Conservation (phyloP, 2,113 vertebrate species). For the Pipa parva region DNA sequence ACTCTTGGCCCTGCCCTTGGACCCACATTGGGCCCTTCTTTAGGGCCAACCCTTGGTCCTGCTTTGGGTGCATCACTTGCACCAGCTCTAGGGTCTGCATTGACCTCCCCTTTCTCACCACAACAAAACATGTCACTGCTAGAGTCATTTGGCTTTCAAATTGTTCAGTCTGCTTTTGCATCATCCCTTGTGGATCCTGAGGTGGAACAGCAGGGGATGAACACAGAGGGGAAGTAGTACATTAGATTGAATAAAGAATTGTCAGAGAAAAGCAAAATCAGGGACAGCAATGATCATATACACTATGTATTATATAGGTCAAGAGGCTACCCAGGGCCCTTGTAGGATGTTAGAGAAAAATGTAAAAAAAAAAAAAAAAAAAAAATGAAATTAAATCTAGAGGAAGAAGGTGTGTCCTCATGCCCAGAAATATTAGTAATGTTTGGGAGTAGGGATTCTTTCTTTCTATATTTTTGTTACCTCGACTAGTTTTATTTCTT, state of each 20-base stretch:
- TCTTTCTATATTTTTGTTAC: not conserved
- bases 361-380: not conserved
- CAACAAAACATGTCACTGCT: slow-evolving; percentile 99
- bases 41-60: slow-evolving; percentile 21
- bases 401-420: not conserved
- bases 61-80: slow-evolving; percentile 58
- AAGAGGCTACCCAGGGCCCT: not conserved
- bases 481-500: not conserved
- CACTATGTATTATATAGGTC: not conserved
- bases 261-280: no score
- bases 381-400: not conserved
- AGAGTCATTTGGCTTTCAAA: slow-evolving; percentile 98
- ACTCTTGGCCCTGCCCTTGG: slow-evolving; percentile 27
- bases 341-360: not conserved
- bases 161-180: slow-evolving; percentile 96
- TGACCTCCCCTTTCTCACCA: slow-evolving; percentile 87
- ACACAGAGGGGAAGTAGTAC: slow-evolving; percentile 86
- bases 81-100: slow-evolving; percentile 30
- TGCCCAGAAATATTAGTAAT: not conserved
- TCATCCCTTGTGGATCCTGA: slow-evolving; percentile 92
- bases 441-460: not conserved
- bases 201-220: slow-evolving; percentile 83
- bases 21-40: slow-evolving; percentile 8
- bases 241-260: not conserved
- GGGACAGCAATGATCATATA: not conserved